Percentiles rank a stretch among this genome's conserved stretches.
Evolutionary conservation across 2,797 vertebrate species (phyloP).

Genomic region (Notolabrus celidotus): DNA sequence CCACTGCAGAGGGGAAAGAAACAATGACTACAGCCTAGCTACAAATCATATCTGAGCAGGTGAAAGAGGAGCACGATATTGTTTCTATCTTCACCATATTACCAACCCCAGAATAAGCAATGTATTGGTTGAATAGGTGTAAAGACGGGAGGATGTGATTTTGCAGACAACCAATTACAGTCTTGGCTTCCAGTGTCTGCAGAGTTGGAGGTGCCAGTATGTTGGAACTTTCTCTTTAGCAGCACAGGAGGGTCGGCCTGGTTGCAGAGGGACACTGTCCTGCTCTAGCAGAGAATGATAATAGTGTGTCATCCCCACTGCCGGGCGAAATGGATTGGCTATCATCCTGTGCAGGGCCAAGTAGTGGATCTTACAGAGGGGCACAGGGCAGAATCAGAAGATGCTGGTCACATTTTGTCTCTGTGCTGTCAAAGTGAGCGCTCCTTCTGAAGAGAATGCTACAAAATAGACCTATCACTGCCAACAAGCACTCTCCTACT

Average conservation of each 20-base stretch:
- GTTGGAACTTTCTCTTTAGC: slow-evolving; percentile 31
- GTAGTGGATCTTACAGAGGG: slow-evolving; percentile 44
- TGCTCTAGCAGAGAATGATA: slow-evolving; percentile 24
- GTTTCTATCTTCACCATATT: no score
- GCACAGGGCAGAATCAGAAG: slow-evolving; percentile 31
- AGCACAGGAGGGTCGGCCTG: slow-evolving; percentile 6
- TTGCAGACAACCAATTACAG: slow-evolving; percentile 8
- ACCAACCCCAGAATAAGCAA: no score
- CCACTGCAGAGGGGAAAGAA: neutral
- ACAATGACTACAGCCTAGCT: neutral
- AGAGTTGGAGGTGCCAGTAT: slow-evolving; percentile 7
- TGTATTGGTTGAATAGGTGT: no score
- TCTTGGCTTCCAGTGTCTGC: slow-evolving; percentile 7
- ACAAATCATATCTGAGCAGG: slow-evolving; percentile 3
- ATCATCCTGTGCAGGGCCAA: slow-evolving; percentile 44
- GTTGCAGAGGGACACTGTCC: slow-evolving; percentile 23
- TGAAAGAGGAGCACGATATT: no score
- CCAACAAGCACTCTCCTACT: slow-evolving; percentile 44
- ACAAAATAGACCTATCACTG: slow-evolving; percentile 48
- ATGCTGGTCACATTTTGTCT: slow-evolving; percentile 38
- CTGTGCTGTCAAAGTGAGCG: slow-evolving; percentile 48
- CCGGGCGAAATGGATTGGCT: slow-evolving; percentile 29
- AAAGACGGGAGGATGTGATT: neutral
- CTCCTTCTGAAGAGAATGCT: slow-evolving; percentile 38
- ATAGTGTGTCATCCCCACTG: slow-evolving; percentile 35